Base-by-base conservation (phyloP, 2,797 vertebrate species). In the Macropodus opercularis region DNA sequence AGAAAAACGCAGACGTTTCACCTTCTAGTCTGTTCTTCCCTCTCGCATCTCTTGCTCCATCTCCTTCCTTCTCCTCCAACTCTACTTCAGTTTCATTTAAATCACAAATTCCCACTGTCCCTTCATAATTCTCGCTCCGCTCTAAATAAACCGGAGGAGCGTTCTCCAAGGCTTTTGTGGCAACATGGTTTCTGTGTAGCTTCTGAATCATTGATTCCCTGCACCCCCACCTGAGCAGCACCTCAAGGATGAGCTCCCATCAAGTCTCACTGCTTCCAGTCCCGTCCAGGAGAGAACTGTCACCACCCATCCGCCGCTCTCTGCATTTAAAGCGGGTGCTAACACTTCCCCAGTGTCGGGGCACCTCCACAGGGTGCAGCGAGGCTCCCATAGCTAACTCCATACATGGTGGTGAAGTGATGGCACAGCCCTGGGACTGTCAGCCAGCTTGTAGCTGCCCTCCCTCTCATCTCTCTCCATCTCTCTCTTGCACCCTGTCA, bases 281-380 rank as follows among this genome's bases (percentile, higher is more conserved):
- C 77, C 77, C 75, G 75, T 87, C 87, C 79, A 69, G 80, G 27
- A 43, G 80, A 75, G 70, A 83, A 42, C 78, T 88, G 85, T 89
- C 89, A 88, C 57, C 85, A 76, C 84, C 72, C 22, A 27, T 61
- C 55, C 75, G 81, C 79, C 82, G 58, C 63, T 65, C 81, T 72
- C 69, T 69, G 62, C 80, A 73, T 86, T 89, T 86, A 81, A 77
- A n/a, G 82, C 78, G 54, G 64, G 72, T 73, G 85, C 87, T 85
- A 84, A 84, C 84, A 84, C 75, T 72, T 87, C 77, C 60, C 29
- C 19, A 7, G 71, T 34, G 44, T 44, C 68, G 1, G 53, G 48
- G 44, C 41, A 31, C 68, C 73, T 76, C 73, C 44, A 1, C 59
- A 13, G 74, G 74, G 69, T 39, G 41, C 65, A 3, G 56, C 47